Base-by-base conservation (phyloP, 2,888 invertebrate genomes). In the Cryptocephalus primarius region DNA sequence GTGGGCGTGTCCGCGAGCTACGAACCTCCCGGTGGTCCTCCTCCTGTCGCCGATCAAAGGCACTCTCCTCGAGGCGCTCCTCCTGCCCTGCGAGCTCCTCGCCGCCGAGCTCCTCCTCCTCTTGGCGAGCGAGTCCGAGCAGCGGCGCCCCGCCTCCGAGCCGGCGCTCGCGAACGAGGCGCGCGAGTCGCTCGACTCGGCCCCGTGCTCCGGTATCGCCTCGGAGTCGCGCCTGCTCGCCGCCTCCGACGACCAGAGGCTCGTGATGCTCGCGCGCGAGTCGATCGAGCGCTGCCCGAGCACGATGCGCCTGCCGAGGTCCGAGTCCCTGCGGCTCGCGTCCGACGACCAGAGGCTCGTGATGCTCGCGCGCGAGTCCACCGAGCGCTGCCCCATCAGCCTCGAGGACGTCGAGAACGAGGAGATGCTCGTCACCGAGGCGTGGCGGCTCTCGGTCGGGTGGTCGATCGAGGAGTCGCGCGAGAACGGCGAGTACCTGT, bases 21-120 rank as follows among this genome's bases (percentile, higher is more conserved):
- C 61, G 54, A 64, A 80, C 80, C 80, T 80, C 71, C 80, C 80
- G 54, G 79, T 79, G 43, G 80, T 80, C 59, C 79, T 71, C 63
- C 79, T 71, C 44, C 79, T 66, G 43, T 72, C 78, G 50, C 67
- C 62, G 42, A 76, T 75, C 46, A 77, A 70, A 14, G 79, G 79
- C 50, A 72, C 65, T 55, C 78, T 72, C 48, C 79, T 67, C 13
- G 76, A 67, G 13, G 22, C 13, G 32, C 76, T 75, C 49, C 78
- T 60, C 42, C 70, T 61, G 33, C 67, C 58, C 55, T 68, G 67
- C 59, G 66, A 60, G 9, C 12, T 31, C 47, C 69, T 55, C 14
- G 63, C 58, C 8, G 69, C 65, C 4, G 70, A 69, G 11, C 66
- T 54, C 14, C 66, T 54, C 42, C 70, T 57, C 22, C 67, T 53